Evolutionary conservation across 2,113 vertebrate species (phyloP).

Genomic region (Bambusicola thoracicus): DNA sequence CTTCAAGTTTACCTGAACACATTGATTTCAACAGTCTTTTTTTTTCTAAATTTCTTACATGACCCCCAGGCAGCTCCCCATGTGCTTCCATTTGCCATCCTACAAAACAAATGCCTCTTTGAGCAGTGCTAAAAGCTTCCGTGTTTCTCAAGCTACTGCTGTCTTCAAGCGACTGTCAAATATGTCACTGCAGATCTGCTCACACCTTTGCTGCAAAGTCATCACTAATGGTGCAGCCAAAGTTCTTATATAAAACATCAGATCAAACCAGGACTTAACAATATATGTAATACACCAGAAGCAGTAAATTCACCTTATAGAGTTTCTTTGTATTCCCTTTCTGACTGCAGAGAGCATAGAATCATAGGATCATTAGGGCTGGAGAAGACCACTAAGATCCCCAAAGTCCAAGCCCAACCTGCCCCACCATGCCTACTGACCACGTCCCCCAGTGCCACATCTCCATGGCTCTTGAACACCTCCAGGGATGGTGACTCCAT

Average conservation of each 20-base stretch:
- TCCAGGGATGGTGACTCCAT: no score
- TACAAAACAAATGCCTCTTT: background rate
- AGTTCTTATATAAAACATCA: background rate
- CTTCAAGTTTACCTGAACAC: background rate
- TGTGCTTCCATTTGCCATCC: background rate
- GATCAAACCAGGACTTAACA: background rate
- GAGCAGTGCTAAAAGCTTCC: fast-evolving
- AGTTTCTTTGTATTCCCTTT: background rate
- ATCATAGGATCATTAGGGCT: no score
- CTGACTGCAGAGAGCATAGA: background rate
- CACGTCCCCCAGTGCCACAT: no score
- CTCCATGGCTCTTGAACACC: no score
- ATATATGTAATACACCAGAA: background rate
- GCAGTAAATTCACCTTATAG: background rate
- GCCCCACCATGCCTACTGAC: no score
- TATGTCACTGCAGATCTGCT: background rate
- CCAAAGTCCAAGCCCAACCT: no score
- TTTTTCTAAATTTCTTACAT: background rate
- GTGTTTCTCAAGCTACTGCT: background rate
- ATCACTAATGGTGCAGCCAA: background rate
- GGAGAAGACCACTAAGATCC: no score
- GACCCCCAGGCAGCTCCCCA: background rate
- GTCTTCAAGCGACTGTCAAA: background rate
- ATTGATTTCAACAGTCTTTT: fast-evolving
- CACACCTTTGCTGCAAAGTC: background rate